Evolutionary conservation across 1,140 invertebrate species (phyloP), one percentile per base, ranked within the genome.

Genomic region (Melanaphis sacchari): DNA sequence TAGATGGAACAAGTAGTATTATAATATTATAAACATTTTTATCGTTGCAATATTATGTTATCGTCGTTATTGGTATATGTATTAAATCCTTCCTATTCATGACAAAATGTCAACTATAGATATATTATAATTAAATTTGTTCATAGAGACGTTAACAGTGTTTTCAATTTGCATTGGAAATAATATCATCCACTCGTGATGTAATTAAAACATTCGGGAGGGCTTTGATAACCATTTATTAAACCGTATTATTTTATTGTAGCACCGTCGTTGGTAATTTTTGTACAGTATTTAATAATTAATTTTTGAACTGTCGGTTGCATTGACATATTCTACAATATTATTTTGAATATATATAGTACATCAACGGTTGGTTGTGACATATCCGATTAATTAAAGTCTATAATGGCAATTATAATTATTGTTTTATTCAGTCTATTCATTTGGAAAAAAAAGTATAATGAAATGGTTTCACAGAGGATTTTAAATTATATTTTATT

Each of bases 361-460:
- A 46, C 46, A 38, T 52, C 46, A 40, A 54, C 36, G 46, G 87
- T 54, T 54, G 46, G n/a, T 52, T 38, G 46, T 89, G 87, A 89
- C 87, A 89, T 54, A 89, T 89, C 36, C 87, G 87, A 89, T 89
- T 89, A 89, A 89, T 89, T 89, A 88, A 88, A 52, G 87, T 89
- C 46, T 89, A 89, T 89, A 89, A 52, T 22, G 46, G 46, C 36
- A 89, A 49, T 89, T 52, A 89, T 89, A 38, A 52, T 89, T 52
- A 52, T 89, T 89, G n/a, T 54, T 38, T 89, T 38, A 43, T 15
- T 36, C 87, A n/a, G 87, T 89, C 36, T 36, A 52, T 49, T 89
- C 87, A 36, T 89, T 54, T 22, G 87, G 87, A 52, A 89, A 89
- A 89, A 43, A 36, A 89, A 52, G 22, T 52, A 36, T 38, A 52